Evolutionary conservation across 2,888 invertebrate species (phyloP), one percentile per base, ranked within the genome.

Genomic region (Hecatera dysodea): DNA sequence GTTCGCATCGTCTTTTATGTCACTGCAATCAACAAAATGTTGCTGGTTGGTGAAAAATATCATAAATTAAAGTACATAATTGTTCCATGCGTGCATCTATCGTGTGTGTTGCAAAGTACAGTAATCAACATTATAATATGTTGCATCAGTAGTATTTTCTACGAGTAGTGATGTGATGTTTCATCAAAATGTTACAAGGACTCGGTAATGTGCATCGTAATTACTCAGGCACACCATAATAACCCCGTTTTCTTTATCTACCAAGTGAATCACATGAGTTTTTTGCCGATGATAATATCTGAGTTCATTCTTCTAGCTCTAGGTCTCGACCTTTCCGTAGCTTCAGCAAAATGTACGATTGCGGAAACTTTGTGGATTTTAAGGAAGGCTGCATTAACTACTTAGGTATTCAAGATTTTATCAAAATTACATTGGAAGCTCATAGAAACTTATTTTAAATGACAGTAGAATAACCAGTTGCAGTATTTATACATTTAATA

Each of bases 141-240:
- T 81, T 84, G 81, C 81, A 81, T 80, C 71, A 82, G 78, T 83
- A 76, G 74, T 85, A 85, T 86, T 85, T 87, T 86, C 86, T 80
- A 81, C 69, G 60, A 85, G 80, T 67, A 78, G 76, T 85, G 80
- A 78, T 79, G 64, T 73, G 79, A 78, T 84, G 86, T 85, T 86
- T 83, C 86, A 88, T 86, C 87, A 91, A 91, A 82, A 88, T 88
- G 92, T 92, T 93, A 93, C 93, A 92, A 93, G 93, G 93, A 86
- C 88, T 80, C 70, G 17, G 76, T 88, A 88, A 88, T 87, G 81
- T 83, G 64, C 86, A 83, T 86, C 81, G 84, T 89, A 89, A 91
- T 91, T 89, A 88, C 84, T 75, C 81, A 81, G 73, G 73, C 72
- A 83, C 86, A 85, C 86, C 84, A 86, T 90, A 88, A 89, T 89